phyloP scores from a whole-genome alignment of 1,140 invertebrate genomes.

The Himalopsyche phryganea region DNA sequence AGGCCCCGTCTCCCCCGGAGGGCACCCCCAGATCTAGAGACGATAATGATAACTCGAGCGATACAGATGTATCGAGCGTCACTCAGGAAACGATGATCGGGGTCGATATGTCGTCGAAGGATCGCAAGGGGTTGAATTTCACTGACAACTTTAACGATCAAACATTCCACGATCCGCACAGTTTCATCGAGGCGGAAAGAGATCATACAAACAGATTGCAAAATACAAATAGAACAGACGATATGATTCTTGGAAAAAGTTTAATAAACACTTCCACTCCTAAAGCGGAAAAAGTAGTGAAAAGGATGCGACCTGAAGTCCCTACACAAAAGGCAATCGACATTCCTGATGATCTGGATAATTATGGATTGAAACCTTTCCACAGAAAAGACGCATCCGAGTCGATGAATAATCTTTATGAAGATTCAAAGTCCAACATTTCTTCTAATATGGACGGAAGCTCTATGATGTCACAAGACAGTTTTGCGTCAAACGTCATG shows the following conservation, averaged over 20 bases:
- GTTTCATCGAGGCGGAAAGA: constrained; percentile 20
- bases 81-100: constrained; percentile 20
- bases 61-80: constrained; percentile 12
- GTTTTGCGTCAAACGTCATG: constrained; percentile 32
- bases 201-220: constrained; percentile 5
- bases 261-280: constrained; percentile 33
- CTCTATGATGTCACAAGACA: constrained; percentile 44
- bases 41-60: constrained; percentile 10
- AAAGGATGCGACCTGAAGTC: constrained; percentile 29
- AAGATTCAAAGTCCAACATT: constrained; percentile 50
- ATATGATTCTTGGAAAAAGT: constrained; percentile 31
- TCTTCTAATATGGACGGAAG: constrained; percentile 49
- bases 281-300: constrained; percentile 31
- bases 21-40: constrained; percentile 37
- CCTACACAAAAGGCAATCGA: constrained; percentile 44
- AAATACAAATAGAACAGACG: constrained; percentile 29
- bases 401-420: constrained; percentile 51
- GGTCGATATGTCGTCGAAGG: constrained; percentile 16
- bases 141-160: constrained; percentile 32
- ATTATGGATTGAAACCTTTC: constrained; percentile 43
- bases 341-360: constrained; percentile 49
- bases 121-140: constrained; percentile 29
- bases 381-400: constrained; percentile 45
- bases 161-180: constrained; percentile 13
- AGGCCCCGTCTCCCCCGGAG: constrained; percentile 66